Conservation (phyloP, 2,797 vertebrate species). For the Lycodopsis pacificus region DNA sequence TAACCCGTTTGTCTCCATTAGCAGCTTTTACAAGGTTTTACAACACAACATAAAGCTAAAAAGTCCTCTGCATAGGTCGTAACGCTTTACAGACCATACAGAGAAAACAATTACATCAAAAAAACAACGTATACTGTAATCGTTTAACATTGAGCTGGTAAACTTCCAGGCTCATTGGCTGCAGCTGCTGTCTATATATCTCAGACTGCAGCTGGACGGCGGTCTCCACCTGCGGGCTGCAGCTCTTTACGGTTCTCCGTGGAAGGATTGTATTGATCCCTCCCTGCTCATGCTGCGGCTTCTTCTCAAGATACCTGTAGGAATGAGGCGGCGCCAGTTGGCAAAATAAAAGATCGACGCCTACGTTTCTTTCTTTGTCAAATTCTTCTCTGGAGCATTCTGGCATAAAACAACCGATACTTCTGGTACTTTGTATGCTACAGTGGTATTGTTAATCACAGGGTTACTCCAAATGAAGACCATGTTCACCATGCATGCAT, state of each 20-base stretch:
- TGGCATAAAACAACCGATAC: background rate
- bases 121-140: background rate
- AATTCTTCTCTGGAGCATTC: constrained; percentile 6
- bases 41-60: background rate
- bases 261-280: background rate
- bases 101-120: background rate
- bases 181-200: background rate
- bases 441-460: constrained; percentile 1
- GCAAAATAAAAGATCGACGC: constrained; percentile 14
- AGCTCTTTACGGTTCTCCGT: background rate
- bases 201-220: background rate
- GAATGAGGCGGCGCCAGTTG: constrained; percentile 7
- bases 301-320: constrained; percentile 6
- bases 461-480: constrained; percentile 19
- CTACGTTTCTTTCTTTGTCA: background rate
- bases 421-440: background rate
- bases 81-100: background rate
- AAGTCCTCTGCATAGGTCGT: background rate
- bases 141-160: background rate
- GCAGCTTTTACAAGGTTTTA: background rate
- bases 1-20: background rate
- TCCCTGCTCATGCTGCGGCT: background rate
- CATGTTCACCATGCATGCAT: background rate
- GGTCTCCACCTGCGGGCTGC: constrained; percentile 3
- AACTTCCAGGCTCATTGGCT: background rate